A percentile compares a stretch with the other conserved stretches of the same genome.
Conservation (phyloP, 2,797 vertebrate genomes). For the Dendrocincla tyrannina region DNA sequence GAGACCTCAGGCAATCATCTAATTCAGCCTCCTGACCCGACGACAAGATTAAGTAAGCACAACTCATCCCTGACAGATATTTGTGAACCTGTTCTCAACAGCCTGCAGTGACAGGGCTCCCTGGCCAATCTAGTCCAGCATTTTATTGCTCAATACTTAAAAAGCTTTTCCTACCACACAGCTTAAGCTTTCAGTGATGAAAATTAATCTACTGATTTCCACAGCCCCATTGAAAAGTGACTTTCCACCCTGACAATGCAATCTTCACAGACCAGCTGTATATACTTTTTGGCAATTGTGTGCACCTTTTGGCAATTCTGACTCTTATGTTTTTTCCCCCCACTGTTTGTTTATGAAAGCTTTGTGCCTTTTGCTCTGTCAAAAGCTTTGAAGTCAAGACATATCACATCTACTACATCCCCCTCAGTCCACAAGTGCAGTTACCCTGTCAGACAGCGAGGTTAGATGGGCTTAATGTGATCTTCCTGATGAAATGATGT, state of each 20-base stretch:
- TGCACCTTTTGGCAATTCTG: background rate
- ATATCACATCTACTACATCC: background rate
- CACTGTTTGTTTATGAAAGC: background rate
- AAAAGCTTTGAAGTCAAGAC: slow-evolving; percentile 21
- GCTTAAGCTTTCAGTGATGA: background rate
- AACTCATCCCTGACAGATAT: slow-evolving; percentile 55
- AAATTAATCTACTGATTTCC: slow-evolving; percentile 11
- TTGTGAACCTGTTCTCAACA: slow-evolving; percentile 33
- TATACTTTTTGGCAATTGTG: background rate
- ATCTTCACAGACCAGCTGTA: background rate
- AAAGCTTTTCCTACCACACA: slow-evolving; percentile 27
- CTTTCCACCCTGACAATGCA: background rate
- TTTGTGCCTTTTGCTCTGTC: background rate
- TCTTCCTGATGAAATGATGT: slow-evolving; percentile 23
- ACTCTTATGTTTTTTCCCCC: accelerated
- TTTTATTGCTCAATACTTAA: background rate
- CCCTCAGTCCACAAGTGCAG: background rate
- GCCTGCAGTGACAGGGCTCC: slow-evolving; percentile 31
- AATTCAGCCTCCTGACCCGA: slow-evolving; percentile 47
- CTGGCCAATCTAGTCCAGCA: background rate
- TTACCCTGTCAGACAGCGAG: background rate
- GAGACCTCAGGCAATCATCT: slow-evolving; percentile 2
- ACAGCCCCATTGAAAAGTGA: background rate
- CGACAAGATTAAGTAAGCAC: slow-evolving; percentile 32
- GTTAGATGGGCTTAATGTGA: background rate